These are phyloP conservation scores for Leucania comma DNA, from an alignment of 2,888 invertebrate species.

Conservation along the genomic window DNA sequence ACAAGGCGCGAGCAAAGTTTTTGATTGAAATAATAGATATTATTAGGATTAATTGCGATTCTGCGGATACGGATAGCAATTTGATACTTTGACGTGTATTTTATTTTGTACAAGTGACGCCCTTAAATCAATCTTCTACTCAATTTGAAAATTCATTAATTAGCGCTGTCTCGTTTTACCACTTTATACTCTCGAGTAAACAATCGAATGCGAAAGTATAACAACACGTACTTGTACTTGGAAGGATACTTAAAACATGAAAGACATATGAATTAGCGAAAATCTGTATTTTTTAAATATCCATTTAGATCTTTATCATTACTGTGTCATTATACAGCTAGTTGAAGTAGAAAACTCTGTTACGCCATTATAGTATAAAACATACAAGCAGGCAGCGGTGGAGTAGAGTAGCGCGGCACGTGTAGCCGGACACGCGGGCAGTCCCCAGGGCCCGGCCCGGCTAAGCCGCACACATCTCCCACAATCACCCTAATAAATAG, in stretches of 20 bases:
- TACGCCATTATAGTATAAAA: slow-evolving; percentile 10
- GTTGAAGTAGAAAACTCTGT: slow-evolving; percentile 7
- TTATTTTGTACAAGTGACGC: slow-evolving; percentile 11
- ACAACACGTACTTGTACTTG: neutral
- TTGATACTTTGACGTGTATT: slow-evolving; percentile 26
- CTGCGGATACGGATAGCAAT: slow-evolving; percentile 40
- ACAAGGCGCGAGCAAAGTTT: slow-evolving; percentile 58
- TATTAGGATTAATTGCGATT: slow-evolving; percentile 58
- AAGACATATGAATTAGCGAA: neutral
- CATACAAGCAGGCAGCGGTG: neutral
- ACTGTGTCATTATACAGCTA: neutral
- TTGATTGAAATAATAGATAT: slow-evolving; percentile 65
- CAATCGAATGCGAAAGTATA: neutral
- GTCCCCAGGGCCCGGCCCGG: slow-evolving; percentile 45
- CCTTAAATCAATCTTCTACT: neutral
- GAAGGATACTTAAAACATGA: neutral
- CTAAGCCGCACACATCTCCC: slow-evolving; percentile 34
- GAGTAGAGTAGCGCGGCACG: slow-evolving; percentile 31
- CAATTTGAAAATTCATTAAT: slow-evolving; percentile 3
- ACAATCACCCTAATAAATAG: slow-evolving; percentile 60
- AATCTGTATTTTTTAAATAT: neutral
- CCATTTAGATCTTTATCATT: neutral
- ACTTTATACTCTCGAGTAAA: neutral
- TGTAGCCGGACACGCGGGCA: slow-evolving; percentile 48
- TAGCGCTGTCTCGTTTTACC: slow-evolving; percentile 4